Evolutionary conservation across 2,113 vertebrate genomes (phyloP).

Genomic region (Synchiropus splendidus): DNA sequence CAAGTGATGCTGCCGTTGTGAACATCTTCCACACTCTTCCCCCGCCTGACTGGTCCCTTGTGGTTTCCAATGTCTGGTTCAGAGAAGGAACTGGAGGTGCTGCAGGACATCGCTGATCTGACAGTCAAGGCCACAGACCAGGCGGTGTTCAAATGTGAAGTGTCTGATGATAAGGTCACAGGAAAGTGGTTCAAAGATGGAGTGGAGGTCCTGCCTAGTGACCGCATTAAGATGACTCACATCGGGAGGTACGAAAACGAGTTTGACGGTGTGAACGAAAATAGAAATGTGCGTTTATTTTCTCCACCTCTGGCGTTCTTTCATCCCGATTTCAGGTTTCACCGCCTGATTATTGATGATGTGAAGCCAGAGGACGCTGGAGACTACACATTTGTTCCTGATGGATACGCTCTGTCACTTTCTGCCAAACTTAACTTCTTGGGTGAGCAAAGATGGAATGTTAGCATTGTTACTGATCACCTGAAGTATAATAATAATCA

Average conservation of each 20-base stretch:
- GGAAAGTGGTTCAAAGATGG: conserved; percentile 89
- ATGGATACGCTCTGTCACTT: conserved; percentile 80
- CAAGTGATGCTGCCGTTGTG: conserved; percentile 12
- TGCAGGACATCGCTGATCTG: conserved; percentile 84
- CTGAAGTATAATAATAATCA: conserved; percentile 4
- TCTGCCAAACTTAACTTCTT: conserved; percentile 90
- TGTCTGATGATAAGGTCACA: conserved; percentile 86
- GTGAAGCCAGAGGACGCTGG: conserved; percentile 79
- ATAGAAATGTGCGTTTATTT: background rate
- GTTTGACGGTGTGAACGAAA: background rate
- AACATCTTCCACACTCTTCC: conserved; percentile 5
- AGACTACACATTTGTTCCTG: conserved; percentile 83
- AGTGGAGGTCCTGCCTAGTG: conserved; percentile 73
- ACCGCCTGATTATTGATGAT: conserved; percentile 74
- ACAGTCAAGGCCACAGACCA: conserved; percentile 79
- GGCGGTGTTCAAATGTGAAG: conserved; percentile 87
- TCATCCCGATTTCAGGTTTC: conserved; percentile 60
- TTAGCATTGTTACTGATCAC: conserved; percentile 5
- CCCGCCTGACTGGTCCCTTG: conserved; percentile 6
- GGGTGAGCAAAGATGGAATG: conserved; percentile 60
- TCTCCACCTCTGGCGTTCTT: background rate
- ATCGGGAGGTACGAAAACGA: conserved; percentile 66
- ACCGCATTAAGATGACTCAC: conserved; percentile 76
- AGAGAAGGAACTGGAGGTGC: conserved; percentile 82
- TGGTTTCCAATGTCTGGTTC: conserved; percentile 16